phyloP scores from a whole-genome alignment of 2,888 invertebrate species.

The Mycalesis mineus region DNA sequence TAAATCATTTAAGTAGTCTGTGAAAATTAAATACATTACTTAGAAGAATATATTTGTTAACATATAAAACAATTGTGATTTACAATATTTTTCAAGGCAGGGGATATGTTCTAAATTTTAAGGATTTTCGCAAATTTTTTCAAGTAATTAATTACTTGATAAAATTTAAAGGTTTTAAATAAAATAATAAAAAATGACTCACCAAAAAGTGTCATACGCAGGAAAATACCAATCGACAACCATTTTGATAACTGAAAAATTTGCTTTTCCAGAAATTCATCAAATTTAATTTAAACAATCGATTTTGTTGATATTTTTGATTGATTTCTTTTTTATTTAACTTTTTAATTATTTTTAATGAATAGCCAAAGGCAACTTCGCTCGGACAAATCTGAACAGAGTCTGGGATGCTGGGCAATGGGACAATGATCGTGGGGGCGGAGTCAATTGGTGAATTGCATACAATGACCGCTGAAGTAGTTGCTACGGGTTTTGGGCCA shows the following conservation, averaged over 20 bases:
- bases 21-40: no score
- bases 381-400: constrained; percentile 47
- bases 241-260: no score
- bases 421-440: constrained; percentile 47
- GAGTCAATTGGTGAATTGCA: constrained; percentile 51
- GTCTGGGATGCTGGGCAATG: constrained; percentile 49
- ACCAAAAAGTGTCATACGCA: constrained; percentile 56
- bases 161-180: no score
- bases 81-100: no score
- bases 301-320: constrained; percentile 12
- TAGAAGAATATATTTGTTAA: no score
- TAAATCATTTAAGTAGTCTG: no score
- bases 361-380: constrained; percentile 28
- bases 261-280: not conserved
- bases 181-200: constrained; percentile 43
- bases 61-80: no score
- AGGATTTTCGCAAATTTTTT: no score
- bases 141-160: no score
- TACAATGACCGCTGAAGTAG: constrained; percentile 43
- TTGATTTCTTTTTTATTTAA: not conserved
- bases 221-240: constrained; percentile 41
- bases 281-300: constrained; percentile 5
- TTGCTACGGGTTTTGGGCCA: constrained; percentile 31
- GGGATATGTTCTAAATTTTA: no score
- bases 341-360: constrained; percentile 1